phyloP scores from a whole-genome alignment of 1,140 invertebrate genomes.

The Danaus melanippus region DNA sequence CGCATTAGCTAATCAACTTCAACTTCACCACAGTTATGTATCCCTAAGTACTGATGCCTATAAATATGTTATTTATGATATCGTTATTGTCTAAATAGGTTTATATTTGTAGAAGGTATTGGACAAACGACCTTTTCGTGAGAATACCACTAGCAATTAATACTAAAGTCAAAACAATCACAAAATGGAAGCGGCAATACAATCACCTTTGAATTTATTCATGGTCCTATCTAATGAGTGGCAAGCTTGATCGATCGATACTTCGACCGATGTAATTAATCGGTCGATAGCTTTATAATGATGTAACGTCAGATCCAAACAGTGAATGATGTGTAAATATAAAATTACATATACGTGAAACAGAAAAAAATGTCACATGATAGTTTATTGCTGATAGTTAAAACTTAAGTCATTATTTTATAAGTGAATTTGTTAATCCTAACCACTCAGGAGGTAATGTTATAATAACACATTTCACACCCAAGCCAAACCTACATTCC shows the following conservation, averaged over 20 bases:
- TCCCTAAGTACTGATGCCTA: too few relatives aligned
- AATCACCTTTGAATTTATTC: slow-evolving; percentile 44
- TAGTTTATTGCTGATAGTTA: too few relatives aligned
- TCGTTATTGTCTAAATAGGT: too few relatives aligned
- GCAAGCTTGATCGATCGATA: slow-evolving; percentile 41
- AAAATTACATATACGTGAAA: too few relatives aligned
- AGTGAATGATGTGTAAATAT: too few relatives aligned
- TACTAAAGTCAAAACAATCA: slow-evolving; percentile 7
- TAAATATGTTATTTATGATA: too few relatives aligned
- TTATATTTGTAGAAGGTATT: not conserved
- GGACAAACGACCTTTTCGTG: not conserved
- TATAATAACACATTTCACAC: slow-evolving; percentile 25
- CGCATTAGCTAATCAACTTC: too few relatives aligned
- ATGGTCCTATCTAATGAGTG: slow-evolving; percentile 32
- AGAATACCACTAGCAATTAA: slow-evolving; percentile 2
- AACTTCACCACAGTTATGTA: too few relatives aligned
- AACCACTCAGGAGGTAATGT: too few relatives aligned
- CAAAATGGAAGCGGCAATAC: slow-evolving; percentile 12
- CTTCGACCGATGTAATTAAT: slow-evolving; percentile 43
- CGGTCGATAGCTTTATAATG: slow-evolving; percentile 22
- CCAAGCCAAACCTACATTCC: slow-evolving; percentile 32
- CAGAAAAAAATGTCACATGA: too few relatives aligned
- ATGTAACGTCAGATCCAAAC: slow-evolving; percentile 3
- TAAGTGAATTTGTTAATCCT: not conserved
- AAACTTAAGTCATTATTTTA: not conserved